Base-by-base conservation (phyloP, 2,113 vertebrate genomes). In the Corythornis vintsioides region DNA sequence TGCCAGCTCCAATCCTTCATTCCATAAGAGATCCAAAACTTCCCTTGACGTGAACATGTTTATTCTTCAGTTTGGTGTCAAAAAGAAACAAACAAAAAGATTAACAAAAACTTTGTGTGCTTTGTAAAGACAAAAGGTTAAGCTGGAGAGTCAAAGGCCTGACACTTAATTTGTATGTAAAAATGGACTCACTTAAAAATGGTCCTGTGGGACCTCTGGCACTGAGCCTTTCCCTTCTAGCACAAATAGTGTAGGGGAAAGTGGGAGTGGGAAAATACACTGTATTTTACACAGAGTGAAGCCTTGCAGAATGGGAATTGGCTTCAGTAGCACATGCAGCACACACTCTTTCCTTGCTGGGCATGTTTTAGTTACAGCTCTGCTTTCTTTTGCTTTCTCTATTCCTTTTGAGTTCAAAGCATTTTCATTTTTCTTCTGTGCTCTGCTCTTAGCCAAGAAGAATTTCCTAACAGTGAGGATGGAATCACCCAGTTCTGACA, bases 341-440 rank as follows among this genome's bases (percentile, higher is more conserved):
- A 47, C 33, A 48, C 11, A 16, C 28, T 60, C 79, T 95, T 89
- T 74, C 83, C 87, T 53, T 71, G 75, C 45, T 82, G 35, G 31
- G 10, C 52, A 67, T 82, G 50, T 79, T 94, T 92, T 90, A 74
- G 80, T 94, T 93, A 88, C 61, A 88, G 29, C 35, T 77, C 24
- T 59, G 69, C 61, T 86, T 77, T 61, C 24, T 67, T 90, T 71
- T 78, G 16, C 43, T 67, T 13, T 56, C 40, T 86, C 29, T 82
- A 65, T 84, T 38, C 24, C 19, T 82, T 86, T 56, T 61, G 57
- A 83, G 66, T 82, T 92, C 59, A 79, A 79, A 93, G 87, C 14
- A 61, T 28, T 74, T 92, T 61, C 28, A 79, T 78, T 86, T 86
- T 94, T 66, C 60, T 83, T 85, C 77, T 61, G 42, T 50, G 35